Conservation (phyloP, 2,888 invertebrate genomes). For the Hemaris fuciformis region DNA sequence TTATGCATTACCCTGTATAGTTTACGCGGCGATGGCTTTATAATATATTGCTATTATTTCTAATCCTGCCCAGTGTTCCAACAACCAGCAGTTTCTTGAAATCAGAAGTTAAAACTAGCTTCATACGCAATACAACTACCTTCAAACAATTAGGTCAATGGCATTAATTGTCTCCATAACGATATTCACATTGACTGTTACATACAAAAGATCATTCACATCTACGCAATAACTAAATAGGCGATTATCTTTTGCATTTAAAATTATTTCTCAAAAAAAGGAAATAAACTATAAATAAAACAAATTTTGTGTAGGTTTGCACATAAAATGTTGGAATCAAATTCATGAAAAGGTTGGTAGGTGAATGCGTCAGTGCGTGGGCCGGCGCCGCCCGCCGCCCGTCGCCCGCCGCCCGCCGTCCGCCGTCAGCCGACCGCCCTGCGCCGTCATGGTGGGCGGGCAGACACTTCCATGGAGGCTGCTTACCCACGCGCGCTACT, state of each 20-base stretch:
- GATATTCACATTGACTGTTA: background rate
- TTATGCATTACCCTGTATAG: too few relatives aligned
- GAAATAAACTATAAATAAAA: background rate
- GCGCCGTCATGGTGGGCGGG: conserved; percentile 27
- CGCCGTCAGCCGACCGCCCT: conserved; percentile 24
- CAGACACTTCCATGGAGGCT: conserved; percentile 11
- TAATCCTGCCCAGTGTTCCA: too few relatives aligned
- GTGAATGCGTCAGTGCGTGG: conserved; percentile 46
- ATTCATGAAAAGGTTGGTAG: conserved; percentile 10
- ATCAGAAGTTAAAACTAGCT: background rate
- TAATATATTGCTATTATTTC: too few relatives aligned
- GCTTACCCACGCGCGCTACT: conserved; percentile 10
- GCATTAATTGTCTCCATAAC: background rate
- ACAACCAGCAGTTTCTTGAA: too few relatives aligned
- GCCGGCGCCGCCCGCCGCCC: conserved; percentile 20
- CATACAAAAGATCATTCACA: background rate
- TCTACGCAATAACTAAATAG: background rate
- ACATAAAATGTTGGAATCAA: conserved; percentile 9
- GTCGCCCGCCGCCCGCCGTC: conserved; percentile 18
- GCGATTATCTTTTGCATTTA: background rate
- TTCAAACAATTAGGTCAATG: background rate
- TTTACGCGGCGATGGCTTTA: too few relatives aligned
- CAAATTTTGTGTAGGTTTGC: background rate
- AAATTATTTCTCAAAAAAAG: background rate
- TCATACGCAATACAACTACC: background rate